phyloP scores from a whole-genome alignment of 2,888 invertebrate species.

The Polydesmus complanatus region DNA sequence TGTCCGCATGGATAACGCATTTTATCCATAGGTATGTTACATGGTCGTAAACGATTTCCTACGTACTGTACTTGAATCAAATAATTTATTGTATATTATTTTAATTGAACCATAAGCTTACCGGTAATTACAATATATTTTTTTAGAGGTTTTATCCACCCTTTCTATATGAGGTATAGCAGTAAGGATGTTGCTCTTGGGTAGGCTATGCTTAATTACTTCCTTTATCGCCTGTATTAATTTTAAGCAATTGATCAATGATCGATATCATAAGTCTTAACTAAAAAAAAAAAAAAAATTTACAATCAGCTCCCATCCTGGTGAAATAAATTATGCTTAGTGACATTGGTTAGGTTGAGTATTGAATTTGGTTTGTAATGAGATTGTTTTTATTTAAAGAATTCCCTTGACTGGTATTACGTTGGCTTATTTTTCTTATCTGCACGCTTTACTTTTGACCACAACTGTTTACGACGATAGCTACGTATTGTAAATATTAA shows the following conservation, averaged over 20 bases:
- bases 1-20: neutral
- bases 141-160: slow-evolving; percentile 10
- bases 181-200: slow-evolving; percentile 1
- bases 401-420: slow-evolving; percentile 8
- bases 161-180: slow-evolving; percentile 7
- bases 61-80: no score
- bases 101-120: neutral
- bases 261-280: no score
- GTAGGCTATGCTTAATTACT: neutral
- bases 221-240: neutral
- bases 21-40: no score
- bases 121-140: neutral
- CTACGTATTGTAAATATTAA: neutral
- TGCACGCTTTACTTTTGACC: neutral
- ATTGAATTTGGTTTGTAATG: no score
- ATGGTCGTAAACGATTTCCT: no score
- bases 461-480: neutral
- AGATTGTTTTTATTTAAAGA: no score
- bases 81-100: no score
- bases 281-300: no score
- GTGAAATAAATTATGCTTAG: no score
- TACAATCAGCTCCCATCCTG: no score
- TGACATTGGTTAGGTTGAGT: no score
- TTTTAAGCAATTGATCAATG: no score
- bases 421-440: slow-evolving; percentile 6